Percentiles rank a stretch among this genome's conserved stretches.
These are phyloP conservation scores for Allacma fusca DNA, from an alignment of 2,888 invertebrate genomes.

Conservation along the genomic window DNA sequence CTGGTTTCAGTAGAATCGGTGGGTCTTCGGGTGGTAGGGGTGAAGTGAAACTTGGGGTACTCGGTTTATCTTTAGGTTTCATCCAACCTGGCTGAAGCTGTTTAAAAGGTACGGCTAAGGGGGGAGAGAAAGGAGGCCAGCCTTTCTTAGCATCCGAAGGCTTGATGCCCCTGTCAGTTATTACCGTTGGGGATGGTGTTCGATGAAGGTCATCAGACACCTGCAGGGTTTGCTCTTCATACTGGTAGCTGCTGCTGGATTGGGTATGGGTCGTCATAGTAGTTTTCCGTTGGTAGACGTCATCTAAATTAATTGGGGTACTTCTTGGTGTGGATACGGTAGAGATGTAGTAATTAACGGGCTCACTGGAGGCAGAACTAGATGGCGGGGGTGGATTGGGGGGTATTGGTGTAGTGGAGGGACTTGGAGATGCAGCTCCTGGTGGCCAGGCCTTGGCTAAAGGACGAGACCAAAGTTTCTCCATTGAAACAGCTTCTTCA, in stretches of 20 bases:
- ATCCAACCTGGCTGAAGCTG: conserved; percentile 35
- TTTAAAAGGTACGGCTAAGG: conserved; percentile 22
- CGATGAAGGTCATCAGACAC: conserved; percentile 10
- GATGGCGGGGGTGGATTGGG: conserved; percentile 63
- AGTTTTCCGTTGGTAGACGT: not conserved
- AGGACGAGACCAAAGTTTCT: conserved; percentile 71
- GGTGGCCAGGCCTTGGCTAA: conserved; percentile 69
- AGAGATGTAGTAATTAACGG: conserved; percentile 52
- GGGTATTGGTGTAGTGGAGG: not conserved
- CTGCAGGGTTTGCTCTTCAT: conserved; percentile 6
- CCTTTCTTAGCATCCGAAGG: conserved; percentile 67
- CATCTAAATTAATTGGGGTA: conserved; percentile 48
- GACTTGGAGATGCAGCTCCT: not conserved
- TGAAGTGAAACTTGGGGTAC: not conserved
- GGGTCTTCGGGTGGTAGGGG: not conserved
- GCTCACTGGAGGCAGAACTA: conserved; percentile 1
- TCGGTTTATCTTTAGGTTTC: not conserved
- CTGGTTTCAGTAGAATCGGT: conserved; percentile 68
- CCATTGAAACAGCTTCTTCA: conserved; percentile 72
- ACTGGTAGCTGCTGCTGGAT: conserved; percentile 20
- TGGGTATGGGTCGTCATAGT: conserved; percentile 14
- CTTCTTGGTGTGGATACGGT: conserved; percentile 55
- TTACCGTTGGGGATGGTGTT: conserved; percentile 59
- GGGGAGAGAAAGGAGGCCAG: conserved; percentile 65
- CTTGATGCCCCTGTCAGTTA: conserved; percentile 65